Conservation (phyloP, 2,888 invertebrate species). For the Rhagonycha lutea region DNA sequence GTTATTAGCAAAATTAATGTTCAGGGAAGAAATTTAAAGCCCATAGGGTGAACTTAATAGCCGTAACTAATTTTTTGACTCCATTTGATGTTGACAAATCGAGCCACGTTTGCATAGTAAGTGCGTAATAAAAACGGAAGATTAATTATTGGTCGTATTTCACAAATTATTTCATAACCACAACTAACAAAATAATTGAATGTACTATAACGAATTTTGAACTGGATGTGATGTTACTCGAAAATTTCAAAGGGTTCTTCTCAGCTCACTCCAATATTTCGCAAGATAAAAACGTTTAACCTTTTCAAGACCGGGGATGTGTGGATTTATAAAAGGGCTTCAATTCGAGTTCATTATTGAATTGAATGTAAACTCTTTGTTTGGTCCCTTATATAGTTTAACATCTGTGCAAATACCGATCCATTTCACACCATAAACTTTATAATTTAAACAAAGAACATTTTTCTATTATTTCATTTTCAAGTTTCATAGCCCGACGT, state of each 20-base stretch:
- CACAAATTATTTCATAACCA: slow-evolving; percentile 3
- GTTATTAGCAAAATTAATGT: slow-evolving; percentile 31
- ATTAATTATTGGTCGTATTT: slow-evolving; percentile 18
- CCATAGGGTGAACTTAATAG: slow-evolving; percentile 30
- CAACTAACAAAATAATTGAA: slow-evolving; percentile 14
- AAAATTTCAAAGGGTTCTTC: background rate
- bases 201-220: slow-evolving; percentile 18
- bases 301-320: slow-evolving; percentile 2
- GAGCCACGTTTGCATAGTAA: slow-evolving; percentile 19
- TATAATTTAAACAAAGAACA: background rate
- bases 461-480: background rate
- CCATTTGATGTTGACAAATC: slow-evolving; percentile 28
- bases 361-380: background rate
- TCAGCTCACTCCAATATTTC: background rate
- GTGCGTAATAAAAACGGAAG: slow-evolving; percentile 24
- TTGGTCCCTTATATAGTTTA: background rate
- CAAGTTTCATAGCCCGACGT: background rate
- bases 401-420: slow-evolving; percentile 3
- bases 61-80: slow-evolving; percentile 28
- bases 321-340: slow-evolving; percentile 2
- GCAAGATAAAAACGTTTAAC: slow-evolving; percentile 3
- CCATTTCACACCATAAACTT: background rate
- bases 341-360: slow-evolving; percentile 4
- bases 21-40: slow-evolving; percentile 27
- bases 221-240: slow-evolving; percentile 9